Evolutionary conservation across 2,113 vertebrate genomes (phyloP).

Genomic region (human): GRCh38 chr18:4145501-4146000

Average conservation of each 20-base stretch:
- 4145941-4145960: neutral
- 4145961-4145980: neutral
- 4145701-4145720: slow-evolving; percentile 13
- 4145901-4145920: neutral
- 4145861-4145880: neutral
- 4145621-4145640: slow-evolving; percentile 8
- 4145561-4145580: neutral
- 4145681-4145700: neutral
- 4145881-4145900: neutral
- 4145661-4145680: neutral
- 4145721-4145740: neutral
- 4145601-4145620: neutral
- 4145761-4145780: neutral
- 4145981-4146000: neutral
- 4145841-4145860: neutral
- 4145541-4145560: neutral
- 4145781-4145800: neutral
- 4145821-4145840: neutral
- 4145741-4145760: neutral
- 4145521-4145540: neutral
- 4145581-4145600: neutral
- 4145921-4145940: neutral
- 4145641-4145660: slow-evolving; percentile 30
- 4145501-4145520: slow-evolving; percentile 22
- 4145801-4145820: neutral